phyloP scores from a whole-genome alignment of 2,797 vertebrate species.

The Erithacus rubecula region DNA sequence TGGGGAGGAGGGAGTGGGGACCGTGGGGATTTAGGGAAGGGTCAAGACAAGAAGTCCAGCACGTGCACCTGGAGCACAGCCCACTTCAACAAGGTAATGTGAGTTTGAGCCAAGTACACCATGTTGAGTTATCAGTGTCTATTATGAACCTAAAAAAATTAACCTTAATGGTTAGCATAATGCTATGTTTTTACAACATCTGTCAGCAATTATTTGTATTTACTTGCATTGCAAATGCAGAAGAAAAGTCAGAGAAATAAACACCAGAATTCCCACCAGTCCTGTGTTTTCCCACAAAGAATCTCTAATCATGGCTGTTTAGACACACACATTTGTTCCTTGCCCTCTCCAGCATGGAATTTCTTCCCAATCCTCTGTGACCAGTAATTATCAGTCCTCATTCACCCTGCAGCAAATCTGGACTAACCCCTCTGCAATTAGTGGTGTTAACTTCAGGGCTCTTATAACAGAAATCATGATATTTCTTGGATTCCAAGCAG shows the following conservation, averaged over 20 bases:
- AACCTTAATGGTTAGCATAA: background rate
- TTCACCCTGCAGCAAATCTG: background rate
- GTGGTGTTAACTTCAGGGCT: background rate
- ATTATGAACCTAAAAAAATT: background rate
- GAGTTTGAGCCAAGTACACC: background rate
- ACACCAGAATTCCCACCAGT: slow-evolving; percentile 36
- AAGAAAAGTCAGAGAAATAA: slow-evolving; percentile 35
- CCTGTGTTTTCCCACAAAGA: background rate
- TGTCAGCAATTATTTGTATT: slow-evolving; percentile 62
- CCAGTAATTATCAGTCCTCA: background rate
- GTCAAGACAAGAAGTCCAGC: background rate
- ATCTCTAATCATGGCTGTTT: background rate
- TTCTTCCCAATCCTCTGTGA: background rate
- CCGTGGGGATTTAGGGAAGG: background rate
- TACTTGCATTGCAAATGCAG: slow-evolving; percentile 17
- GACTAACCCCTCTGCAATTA: background rate
- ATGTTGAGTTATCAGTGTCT: background rate
- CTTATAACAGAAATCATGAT: background rate
- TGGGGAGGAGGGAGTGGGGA: background rate
- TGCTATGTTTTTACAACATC: slow-evolving; percentile 5
- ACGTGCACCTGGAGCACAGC: background rate
- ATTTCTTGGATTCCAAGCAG: background rate
- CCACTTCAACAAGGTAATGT: background rate
- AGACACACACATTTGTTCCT: background rate
- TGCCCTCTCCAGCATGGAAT: background rate